Conservation (phyloP, 2,888 invertebrate species). For the Amblyteles armatorius region DNA sequence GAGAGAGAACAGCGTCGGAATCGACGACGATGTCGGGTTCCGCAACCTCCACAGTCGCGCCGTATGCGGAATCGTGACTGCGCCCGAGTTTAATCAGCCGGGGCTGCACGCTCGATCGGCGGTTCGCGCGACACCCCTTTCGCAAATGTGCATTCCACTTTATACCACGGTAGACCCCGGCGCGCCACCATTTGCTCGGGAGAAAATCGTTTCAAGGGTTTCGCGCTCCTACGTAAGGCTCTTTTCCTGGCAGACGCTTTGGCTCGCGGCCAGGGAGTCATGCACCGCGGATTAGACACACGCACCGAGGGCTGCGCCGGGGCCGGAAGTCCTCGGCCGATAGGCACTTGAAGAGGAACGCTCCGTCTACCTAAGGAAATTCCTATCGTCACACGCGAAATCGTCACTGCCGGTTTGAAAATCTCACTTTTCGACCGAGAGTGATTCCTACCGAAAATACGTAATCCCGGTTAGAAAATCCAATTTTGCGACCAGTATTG, state of each 20-base stretch:
- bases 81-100: conserved; percentile 73
- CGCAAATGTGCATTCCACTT: conserved; percentile 16
- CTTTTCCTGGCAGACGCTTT: conserved; percentile 2
- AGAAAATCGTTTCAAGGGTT: conserved; percentile 31
- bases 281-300: background rate
- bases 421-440: too few species aligned
- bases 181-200: conserved; percentile 6
- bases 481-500: too few species aligned
- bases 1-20: conserved; percentile 12
- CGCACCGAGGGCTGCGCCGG: background rate
- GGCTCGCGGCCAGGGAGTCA: conserved; percentile 5
- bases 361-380: background rate
- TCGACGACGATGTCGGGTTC: background rate
- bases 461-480: too few species aligned
- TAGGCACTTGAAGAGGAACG: background rate
- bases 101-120: conserved; percentile 73
- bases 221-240: conserved; percentile 1
- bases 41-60: background rate
- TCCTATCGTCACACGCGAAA: background rate
- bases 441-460: too few species aligned
- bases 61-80: conserved; percentile 30
- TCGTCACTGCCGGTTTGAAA: too few species aligned
- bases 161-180: background rate
- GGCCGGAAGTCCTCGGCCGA: background rate
- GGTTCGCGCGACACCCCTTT: conserved; percentile 67